phyloP scores from a whole-genome alignment of 2,113 vertebrate genomes.

The Pipa parva region DNA sequence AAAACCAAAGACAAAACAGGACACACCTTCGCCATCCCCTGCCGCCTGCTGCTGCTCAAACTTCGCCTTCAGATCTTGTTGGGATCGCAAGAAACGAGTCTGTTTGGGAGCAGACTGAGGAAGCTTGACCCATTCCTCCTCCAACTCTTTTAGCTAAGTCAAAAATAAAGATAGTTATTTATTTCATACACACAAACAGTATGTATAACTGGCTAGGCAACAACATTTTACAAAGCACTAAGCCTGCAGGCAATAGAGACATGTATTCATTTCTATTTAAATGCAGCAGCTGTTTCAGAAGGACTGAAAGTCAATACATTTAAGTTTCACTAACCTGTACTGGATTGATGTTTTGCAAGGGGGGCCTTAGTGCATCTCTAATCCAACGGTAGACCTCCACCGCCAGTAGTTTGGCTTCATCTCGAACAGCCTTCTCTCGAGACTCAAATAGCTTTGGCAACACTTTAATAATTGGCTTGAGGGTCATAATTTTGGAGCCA shows the following conservation, averaged over 20 bases:
- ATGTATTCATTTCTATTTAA: too few relatives aligned
- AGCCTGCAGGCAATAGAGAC: too few relatives aligned
- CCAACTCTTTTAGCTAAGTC: slow-evolving; percentile 87
- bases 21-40: slow-evolving; percentile 68
- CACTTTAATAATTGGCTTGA: slow-evolving; percentile 95
- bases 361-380: slow-evolving; percentile 84
- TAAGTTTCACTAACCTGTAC: slow-evolving; percentile 74
- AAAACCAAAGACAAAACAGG: too few relatives aligned
- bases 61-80: slow-evolving; percentile 92
- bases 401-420: slow-evolving; percentile 90
- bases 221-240: too few relatives aligned
- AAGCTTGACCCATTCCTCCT: slow-evolving; percentile 95
- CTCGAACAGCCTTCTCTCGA: slow-evolving; percentile 93
- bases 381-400: slow-evolving; percentile 96
- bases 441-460: slow-evolving; percentile 97
- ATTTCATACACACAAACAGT: neutral
- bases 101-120: slow-evolving; percentile 79
- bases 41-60: slow-evolving; percentile 86
- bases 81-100: slow-evolving; percentile 88
- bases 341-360: slow-evolving; percentile 89
- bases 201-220: too few relatives aligned
- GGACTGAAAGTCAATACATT: neutral
- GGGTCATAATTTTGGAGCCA: slow-evolving; percentile 92
- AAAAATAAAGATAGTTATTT: slow-evolving; percentile 19
- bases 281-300: too few relatives aligned